These are phyloP conservation scores for Sprattus sprattus DNA, from an alignment of 2,113 vertebrate species.

Conservation along the genomic window DNA sequence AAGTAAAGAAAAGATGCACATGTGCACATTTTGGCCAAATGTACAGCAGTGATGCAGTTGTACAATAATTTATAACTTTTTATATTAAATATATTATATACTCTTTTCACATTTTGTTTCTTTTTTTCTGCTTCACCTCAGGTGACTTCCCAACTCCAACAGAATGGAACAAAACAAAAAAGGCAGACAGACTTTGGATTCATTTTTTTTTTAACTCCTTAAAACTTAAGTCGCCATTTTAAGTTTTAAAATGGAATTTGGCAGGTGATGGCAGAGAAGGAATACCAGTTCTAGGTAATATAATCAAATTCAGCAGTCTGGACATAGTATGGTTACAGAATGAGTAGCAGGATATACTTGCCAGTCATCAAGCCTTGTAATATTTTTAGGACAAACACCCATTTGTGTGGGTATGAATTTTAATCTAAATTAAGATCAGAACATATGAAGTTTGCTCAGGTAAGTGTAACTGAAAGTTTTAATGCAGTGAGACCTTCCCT, in stretches of 20 bases:
- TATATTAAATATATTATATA: conserved; percentile 69
- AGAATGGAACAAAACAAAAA: conserved; percentile 60
- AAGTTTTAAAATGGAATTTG: conserved; percentile 31
- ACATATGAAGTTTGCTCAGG: background rate
- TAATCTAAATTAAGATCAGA: background rate
- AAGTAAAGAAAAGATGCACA: conserved; percentile 73
- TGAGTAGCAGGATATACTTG: conserved; percentile 11
- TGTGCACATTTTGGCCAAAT: conserved; percentile 74
- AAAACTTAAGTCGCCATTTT: conserved; percentile 22
- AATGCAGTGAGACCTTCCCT: conserved; percentile 20
- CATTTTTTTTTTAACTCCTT: background rate
- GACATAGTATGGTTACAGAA: conserved; percentile 25
- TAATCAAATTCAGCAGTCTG: conserved; percentile 40
- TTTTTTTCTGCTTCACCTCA: conserved; percentile 64
- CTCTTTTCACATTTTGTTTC: conserved; percentile 65
- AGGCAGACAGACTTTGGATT: conserved; percentile 50
- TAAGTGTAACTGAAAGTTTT: background rate
- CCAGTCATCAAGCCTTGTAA: conserved; percentile 1
- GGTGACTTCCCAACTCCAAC: conserved; percentile 65
- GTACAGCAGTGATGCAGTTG: conserved; percentile 73
- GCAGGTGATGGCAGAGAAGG: conserved; percentile 27
- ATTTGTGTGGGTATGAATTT: background rate
- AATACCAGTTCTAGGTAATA: conserved; percentile 34
- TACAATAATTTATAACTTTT: conserved; percentile 70
- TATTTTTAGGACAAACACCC: conserved; percentile 5